phyloP scores from a whole-genome alignment of 2,797 vertebrate genomes.

The Danio jaintianensis region DNA sequence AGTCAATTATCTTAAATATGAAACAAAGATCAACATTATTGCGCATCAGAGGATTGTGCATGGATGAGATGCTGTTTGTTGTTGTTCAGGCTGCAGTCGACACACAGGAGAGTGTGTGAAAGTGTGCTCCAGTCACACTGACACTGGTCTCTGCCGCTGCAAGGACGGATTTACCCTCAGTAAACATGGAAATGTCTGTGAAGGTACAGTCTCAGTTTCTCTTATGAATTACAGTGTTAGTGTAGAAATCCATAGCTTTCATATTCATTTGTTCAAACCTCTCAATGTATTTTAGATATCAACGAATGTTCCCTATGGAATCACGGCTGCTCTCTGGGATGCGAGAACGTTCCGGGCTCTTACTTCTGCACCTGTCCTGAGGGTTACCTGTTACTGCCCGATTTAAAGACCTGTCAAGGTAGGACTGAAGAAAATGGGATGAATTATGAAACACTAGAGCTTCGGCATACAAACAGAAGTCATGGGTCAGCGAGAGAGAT shows the following conservation, averaged over 20 bases:
- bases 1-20: neutral
- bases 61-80: slow-evolving; percentile 6
- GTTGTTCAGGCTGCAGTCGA: slow-evolving; percentile 74
- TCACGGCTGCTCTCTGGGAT: slow-evolving; percentile 94
- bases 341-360: slow-evolving; percentile 92
- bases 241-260: neutral
- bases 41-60: neutral
- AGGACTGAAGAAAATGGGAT: slow-evolving; percentile 54
- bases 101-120: slow-evolving; percentile 75
- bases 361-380: slow-evolving; percentile 92
- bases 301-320: slow-evolving; percentile 94
- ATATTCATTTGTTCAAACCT: neutral
- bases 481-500: neutral
- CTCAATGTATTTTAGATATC: slow-evolving; percentile 80
- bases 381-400: slow-evolving; percentile 87
- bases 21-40: neutral
- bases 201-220: slow-evolving; percentile 79
- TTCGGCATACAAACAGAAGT: slow-evolving; percentile 3
- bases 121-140: slow-evolving; percentile 73
- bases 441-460: neutral
- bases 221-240: neutral
- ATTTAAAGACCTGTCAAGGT: slow-evolving; percentile 90
- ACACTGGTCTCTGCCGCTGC: slow-evolving; percentile 79
- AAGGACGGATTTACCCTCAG: slow-evolving; percentile 83
- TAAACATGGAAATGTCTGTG: slow-evolving; percentile 82